phyloP scores from a whole-genome alignment of 2,797 vertebrate species.

The Percopsis omiscomaycus region DNA sequence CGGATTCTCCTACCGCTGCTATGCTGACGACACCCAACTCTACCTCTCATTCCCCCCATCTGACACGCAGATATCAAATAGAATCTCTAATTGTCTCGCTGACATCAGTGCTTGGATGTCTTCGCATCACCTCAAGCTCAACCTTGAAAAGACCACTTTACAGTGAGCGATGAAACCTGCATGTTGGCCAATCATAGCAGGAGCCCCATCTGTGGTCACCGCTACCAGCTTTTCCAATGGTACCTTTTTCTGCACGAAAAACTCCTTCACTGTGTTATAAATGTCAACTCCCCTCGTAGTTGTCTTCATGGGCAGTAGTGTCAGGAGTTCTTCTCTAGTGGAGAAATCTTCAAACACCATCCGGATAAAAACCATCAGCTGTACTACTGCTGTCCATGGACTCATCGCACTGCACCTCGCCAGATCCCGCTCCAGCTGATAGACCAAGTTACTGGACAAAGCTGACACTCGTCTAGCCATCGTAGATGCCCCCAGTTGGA shows the following conservation, averaged over 20 bases:
- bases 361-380: constrained; percentile 14
- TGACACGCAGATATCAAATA: too few species aligned
- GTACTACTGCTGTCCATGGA: constrained; percentile 35
- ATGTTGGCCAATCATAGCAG: constrained; percentile 20
- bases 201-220: constrained; percentile 21
- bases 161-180: constrained; percentile 25
- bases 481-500: constrained; percentile 25
- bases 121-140: too few species aligned
- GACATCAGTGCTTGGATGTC: too few species aligned
- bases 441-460: constrained; percentile 22
- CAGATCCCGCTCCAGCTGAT: constrained; percentile 43
- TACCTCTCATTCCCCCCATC: too few species aligned
- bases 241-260: constrained; percentile 20
- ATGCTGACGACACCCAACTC: too few species aligned
- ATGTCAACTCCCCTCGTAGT: constrained; percentile 35
- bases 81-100: too few species aligned
- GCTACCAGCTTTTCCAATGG: constrained; percentile 22
- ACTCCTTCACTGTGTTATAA: constrained; percentile 24
- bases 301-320: constrained; percentile 28
- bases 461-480: constrained; percentile 17
- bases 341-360: constrained; percentile 29
- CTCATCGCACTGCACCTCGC: constrained; percentile 28
- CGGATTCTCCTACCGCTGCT: too few species aligned
- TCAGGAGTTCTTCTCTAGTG: constrained; percentile 28
- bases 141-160: constrained; percentile 2